phyloP scores from a whole-genome alignment of 2,113 vertebrate species.

The Vanacampus margaritifer region DNA sequence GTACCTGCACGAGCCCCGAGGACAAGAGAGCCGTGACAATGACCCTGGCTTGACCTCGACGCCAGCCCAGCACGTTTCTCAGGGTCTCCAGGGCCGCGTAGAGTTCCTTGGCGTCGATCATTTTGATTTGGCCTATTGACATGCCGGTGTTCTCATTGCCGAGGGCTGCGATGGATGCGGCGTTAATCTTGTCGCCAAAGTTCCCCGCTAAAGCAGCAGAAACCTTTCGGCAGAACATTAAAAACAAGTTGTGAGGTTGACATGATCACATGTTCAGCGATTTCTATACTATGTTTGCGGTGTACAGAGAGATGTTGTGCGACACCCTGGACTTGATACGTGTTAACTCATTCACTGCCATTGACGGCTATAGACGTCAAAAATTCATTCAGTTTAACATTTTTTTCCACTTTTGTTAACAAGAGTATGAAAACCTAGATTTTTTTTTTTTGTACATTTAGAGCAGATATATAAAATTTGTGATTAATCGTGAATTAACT shows the following conservation, averaged over 20 bases:
- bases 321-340: too few species aligned
- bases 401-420: too few species aligned
- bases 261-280: too few species aligned
- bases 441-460: too few species aligned
- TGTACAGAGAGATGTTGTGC: too few species aligned
- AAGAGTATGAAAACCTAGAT: too few species aligned
- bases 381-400: too few species aligned
- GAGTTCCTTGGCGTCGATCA: slow-evolving; percentile 13
- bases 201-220: slow-evolving; percentile 56
- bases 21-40: slow-evolving; percentile 50
- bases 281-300: too few species aligned
- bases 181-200: slow-evolving; percentile 27
- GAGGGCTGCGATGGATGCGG: slow-evolving; percentile 28
- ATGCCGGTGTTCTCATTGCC: slow-evolving; percentile 50
- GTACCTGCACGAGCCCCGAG: slow-evolving; percentile 53
- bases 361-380: too few species aligned
- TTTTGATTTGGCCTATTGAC: slow-evolving; percentile 48
- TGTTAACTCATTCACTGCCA: too few species aligned
- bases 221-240: slow-evolving; percentile 40
- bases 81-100: slow-evolving; percentile 19
- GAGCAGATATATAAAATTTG: too few species aligned
- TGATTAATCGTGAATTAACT: too few species aligned
- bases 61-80: slow-evolving; percentile 52
- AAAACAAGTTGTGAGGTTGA: not conserved
- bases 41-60: slow-evolving; percentile 53